A percentile compares a stretch with the other conserved stretches of the same genome.
Evolutionary conservation across 2,113 vertebrate species (phyloP).

Genomic region (Aleadryas rufinucha): DNA sequence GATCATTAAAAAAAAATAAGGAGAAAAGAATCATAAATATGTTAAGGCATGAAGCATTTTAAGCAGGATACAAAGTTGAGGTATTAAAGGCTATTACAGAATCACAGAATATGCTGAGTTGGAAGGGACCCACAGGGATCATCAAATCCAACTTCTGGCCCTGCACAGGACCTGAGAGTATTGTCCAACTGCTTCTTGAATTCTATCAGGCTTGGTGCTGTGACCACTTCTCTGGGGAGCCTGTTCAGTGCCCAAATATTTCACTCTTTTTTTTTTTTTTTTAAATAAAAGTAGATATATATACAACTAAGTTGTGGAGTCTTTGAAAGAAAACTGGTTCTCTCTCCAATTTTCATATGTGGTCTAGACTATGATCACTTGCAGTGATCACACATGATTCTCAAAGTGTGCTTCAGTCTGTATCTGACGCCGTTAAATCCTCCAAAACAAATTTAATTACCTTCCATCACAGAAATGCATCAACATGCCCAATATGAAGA

Average conservation of each 20-base stretch:
- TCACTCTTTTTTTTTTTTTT: neutral
- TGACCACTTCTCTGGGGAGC: neutral
- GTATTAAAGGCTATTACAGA: neutral
- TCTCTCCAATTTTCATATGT: neutral
- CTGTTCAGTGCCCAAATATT: neutral
- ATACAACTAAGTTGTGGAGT: neutral
- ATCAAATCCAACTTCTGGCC: neutral
- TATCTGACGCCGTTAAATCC: neutral
- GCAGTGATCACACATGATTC: neutral
- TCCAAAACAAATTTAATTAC: neutral
- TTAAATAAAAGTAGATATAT: neutral
- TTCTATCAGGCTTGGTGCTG: neutral
- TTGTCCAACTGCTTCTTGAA: neutral
- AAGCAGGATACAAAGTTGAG: neutral
- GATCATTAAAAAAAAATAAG: neutral
- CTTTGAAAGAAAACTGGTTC: neutral
- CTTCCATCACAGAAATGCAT: neutral
- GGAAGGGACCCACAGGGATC: neutral
- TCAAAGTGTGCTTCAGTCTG: neutral
- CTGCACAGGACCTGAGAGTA: neutral
- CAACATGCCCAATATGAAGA: neutral
- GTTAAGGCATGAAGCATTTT: neutral
- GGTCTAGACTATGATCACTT: neutral
- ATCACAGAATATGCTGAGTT: neutral
- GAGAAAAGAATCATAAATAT: neutral